Conservation (phyloP, 1,140 invertebrate species). For the Drosophila navojoa region DNA sequence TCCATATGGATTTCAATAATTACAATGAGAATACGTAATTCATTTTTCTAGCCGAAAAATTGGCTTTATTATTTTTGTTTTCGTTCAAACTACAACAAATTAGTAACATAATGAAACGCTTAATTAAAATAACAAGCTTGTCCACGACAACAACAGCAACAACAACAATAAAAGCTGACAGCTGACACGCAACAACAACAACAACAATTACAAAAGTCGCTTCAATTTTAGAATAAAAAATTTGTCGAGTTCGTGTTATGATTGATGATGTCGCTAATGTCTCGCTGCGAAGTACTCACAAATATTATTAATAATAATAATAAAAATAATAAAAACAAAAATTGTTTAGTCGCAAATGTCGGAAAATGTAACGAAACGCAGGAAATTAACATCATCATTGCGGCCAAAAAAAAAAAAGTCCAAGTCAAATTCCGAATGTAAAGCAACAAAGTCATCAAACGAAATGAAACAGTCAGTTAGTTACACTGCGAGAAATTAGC, state of each 20-base stretch:
- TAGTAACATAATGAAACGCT: conserved; percentile 75
- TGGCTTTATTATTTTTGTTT: conserved; percentile 23
- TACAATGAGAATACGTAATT: conserved; percentile 15
- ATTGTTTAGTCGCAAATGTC: conserved; percentile 35
- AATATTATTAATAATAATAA: conserved; percentile 28
- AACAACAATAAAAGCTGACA: conserved; percentile 50
- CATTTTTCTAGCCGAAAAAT: conserved; percentile 23
- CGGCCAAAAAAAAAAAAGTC: neutral
- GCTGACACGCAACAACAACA: conserved; percentile 67
- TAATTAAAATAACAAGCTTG: conserved; percentile 78
- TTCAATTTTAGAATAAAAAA: conserved; percentile 59
- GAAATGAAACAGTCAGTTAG: conserved; percentile 38
- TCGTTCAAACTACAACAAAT: conserved; percentile 62
- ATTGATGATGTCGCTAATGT: conserved; percentile 65
- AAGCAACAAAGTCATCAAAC: conserved; percentile 64
- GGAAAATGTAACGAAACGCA: conserved; percentile 56
- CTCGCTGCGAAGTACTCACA: conserved; percentile 25
- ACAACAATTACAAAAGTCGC: conserved; percentile 30
- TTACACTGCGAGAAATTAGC: conserved; percentile 2
- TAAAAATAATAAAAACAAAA: conserved; percentile 17
- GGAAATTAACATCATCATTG: conserved; percentile 44
- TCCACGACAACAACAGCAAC: conserved; percentile 29
- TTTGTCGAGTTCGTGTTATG: conserved; percentile 45
- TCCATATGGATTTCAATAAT: conserved; percentile 25
- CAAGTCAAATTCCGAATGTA: no score